A percentile compares a stretch with the other conserved stretches of the same genome.
Conservation (phyloP, 2,888 invertebrate species). For the Spisula subtruncata region DNA sequence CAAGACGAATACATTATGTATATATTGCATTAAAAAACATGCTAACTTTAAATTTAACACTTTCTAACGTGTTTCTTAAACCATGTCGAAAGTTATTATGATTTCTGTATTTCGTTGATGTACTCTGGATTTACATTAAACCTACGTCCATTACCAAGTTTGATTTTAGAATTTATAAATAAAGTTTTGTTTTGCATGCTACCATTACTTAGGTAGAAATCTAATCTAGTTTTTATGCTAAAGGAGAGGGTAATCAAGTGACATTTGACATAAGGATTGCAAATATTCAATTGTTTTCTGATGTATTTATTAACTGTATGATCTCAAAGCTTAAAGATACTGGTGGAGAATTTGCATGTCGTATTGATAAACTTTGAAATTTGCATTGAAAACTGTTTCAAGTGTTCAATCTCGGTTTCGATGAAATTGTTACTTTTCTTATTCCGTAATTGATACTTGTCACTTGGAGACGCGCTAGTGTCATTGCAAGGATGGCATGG, state of each 20-base stretch:
- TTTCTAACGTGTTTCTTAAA: neutral
- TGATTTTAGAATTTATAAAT: constrained; percentile 33
- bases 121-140: constrained; percentile 30
- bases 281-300: constrained; percentile 60
- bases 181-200: constrained; percentile 39
- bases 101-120: neutral
- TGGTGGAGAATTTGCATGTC: constrained; percentile 63
- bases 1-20: neutral
- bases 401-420: constrained; percentile 51
- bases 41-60: neutral
- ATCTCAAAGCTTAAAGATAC: constrained; percentile 22
- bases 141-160: constrained; percentile 25
- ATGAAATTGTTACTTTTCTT: constrained; percentile 64
- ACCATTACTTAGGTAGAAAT: constrained; percentile 39
- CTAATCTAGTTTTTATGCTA: constrained; percentile 49
- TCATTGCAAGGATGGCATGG: constrained; percentile 47
- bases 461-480: constrained; percentile 53
- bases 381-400: constrained; percentile 71
- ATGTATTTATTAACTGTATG: constrained; percentile 55
- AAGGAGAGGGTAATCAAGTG: constrained; percentile 19
- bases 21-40: constrained; percentile 13
- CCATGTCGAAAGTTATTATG: constrained; percentile 32
- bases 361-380: constrained; percentile 69
- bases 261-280: constrained; percentile 39
- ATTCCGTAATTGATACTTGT: constrained; percentile 68